Evolutionary conservation across 2,797 vertebrate species (phyloP).

Genomic region (Furcifer pardalis): DNA sequence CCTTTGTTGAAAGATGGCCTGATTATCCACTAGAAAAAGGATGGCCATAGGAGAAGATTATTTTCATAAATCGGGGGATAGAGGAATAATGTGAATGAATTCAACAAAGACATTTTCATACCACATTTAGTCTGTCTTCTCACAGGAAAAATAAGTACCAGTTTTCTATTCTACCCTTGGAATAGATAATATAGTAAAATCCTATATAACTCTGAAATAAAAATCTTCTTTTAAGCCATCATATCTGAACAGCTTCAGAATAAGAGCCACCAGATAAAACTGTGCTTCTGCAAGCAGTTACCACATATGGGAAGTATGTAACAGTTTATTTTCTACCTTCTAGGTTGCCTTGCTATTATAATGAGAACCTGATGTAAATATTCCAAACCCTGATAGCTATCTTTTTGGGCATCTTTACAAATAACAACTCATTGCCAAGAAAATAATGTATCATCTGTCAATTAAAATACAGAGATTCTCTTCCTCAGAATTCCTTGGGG

Average conservation of each 20-base stretch:
- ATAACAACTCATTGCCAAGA: too few relatives aligned
- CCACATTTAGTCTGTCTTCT: neutral
- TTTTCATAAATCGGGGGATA: neutral
- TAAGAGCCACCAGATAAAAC: neutral
- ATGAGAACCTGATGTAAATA: neutral
- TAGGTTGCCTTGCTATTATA: neutral
- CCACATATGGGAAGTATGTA: neutral
- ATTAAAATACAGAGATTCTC: neutral
- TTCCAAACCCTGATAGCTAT: neutral
- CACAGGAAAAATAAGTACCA: neutral
- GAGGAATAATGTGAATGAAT: too few relatives aligned
- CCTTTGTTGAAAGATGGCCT: neutral
- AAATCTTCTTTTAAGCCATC: neutral
- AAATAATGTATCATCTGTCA: too few relatives aligned
- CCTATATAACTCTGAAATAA: neutral
- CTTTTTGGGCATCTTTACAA: neutral
- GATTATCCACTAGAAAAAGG: neutral
- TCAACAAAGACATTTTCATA: neutral
- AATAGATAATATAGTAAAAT: neutral
- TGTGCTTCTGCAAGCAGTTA: neutral
- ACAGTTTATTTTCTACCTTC: neutral
- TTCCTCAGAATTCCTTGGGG: neutral
- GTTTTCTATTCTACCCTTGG: neutral
- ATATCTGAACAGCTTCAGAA: neutral
- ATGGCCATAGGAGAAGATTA: neutral